These are phyloP conservation scores for Procavia capensis DNA, from an alignment of 2,113 vertebrate species.

Conservation along the genomic window DNA sequence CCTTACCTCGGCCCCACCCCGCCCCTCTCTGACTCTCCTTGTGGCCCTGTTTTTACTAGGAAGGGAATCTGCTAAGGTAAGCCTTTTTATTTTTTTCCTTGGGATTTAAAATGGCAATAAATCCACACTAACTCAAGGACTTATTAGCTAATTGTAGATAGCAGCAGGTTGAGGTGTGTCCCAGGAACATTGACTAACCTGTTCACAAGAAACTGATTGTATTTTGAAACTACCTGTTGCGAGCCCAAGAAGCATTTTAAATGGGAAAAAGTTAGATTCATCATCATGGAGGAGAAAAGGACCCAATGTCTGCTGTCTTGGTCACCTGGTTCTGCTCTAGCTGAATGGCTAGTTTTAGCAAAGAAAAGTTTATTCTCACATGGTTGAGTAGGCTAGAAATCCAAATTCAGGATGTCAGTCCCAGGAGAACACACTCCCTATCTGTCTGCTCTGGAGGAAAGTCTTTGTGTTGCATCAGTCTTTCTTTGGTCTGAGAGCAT, in stretches of 20 bases:
- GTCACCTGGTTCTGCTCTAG: too few species aligned
- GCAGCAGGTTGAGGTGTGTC: not conserved
- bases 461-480: too few species aligned
- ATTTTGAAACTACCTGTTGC: not conserved
- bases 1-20: too few species aligned
- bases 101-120: not conserved
- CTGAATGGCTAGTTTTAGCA: too few species aligned
- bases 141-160: not conserved
- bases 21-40: not conserved
- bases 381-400: too few species aligned
- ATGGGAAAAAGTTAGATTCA: not conserved
- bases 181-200: rapidly evolving
- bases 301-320: too few species aligned
- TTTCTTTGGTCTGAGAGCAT: too few species aligned
- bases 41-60: not conserved
- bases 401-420: too few species aligned
- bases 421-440: too few species aligned
- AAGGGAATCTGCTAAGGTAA: not conserved
- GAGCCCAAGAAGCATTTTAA: not conserved
- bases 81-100: not conserved
- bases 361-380: too few species aligned
- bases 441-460: too few species aligned
- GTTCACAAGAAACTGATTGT: not conserved
- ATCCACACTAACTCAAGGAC: not conserved
- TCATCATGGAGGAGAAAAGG: not conserved